Percentiles rank a stretch among this genome's conserved stretches.
Evolutionary conservation across 2,888 invertebrate genomes (phyloP).

Genomic region (Cremastobaeus sp.): DNA sequence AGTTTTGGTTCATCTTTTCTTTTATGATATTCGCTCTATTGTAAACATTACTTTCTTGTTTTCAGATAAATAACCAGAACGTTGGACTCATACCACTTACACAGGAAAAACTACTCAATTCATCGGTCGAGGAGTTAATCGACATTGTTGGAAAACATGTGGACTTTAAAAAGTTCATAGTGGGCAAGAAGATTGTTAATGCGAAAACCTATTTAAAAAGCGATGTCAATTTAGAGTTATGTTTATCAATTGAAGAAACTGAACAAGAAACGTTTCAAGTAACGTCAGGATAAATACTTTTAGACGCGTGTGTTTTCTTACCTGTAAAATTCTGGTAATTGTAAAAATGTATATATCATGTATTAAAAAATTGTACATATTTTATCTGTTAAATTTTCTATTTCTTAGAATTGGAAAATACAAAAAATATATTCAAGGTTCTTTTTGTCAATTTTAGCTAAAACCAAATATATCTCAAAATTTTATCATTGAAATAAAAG

Average conservation of each 20-base stretch:
- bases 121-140: slow-evolving; percentile 34
- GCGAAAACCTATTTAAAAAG: slow-evolving; percentile 17
- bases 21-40: too few species aligned
- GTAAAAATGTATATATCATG: neutral
- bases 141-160: slow-evolving; percentile 25
- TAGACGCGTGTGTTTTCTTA: too few species aligned
- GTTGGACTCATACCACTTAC: slow-evolving; percentile 8
- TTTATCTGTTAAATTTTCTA: too few species aligned
- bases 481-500: too few species aligned
- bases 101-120: neutral
- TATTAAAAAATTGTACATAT: too few species aligned
- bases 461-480: too few species aligned
- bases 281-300: slow-evolving; percentile 7
- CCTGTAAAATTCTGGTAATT: neutral
- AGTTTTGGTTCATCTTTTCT: too few species aligned
- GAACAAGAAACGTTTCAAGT: slow-evolving; percentile 25
- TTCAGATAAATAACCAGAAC: slow-evolving; percentile 32
- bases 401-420: too few species aligned
- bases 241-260: slow-evolving; percentile 22
- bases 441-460: too few species aligned
- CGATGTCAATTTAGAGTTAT: slow-evolving; percentile 20
- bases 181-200: slow-evolving; percentile 28
- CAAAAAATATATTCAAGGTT: too few species aligned
- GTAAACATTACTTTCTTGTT: too few species aligned
- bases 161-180: slow-evolving; percentile 18